phyloP scores from a whole-genome alignment of 2,113 vertebrate species.

The Noturus placidus region DNA sequence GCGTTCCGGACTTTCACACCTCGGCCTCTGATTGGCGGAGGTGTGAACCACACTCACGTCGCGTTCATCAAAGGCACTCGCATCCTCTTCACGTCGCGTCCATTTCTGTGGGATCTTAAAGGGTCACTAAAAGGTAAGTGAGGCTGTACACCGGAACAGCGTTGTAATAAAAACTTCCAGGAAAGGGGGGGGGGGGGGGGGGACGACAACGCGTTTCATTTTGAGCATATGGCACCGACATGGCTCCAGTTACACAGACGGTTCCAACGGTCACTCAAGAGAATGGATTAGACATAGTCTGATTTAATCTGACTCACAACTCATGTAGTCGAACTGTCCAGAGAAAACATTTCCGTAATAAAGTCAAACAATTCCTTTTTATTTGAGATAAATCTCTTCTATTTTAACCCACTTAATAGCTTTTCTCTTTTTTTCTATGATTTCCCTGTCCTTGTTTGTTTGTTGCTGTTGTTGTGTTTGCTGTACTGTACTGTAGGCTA shows the following conservation, averaged over 20 bases:
- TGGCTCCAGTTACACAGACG: background rate
- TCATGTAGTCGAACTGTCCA: background rate
- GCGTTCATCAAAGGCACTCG: constrained; percentile 44
- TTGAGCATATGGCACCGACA: constrained; percentile 48
- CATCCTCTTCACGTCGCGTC: constrained; percentile 6
- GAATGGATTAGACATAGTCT: background rate
- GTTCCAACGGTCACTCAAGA: constrained; percentile 4
- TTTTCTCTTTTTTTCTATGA: background rate
- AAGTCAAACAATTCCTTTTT: background rate
- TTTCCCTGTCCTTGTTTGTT: background rate
- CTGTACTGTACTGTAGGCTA: background rate
- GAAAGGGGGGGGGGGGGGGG: background rate
- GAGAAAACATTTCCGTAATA: background rate
- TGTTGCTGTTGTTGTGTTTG: background rate
- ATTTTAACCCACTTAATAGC: background rate
- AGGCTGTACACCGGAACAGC: constrained; percentile 43
- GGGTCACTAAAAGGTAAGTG: constrained; percentile 28
- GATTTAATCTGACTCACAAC: background rate
- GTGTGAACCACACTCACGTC: constrained; percentile 42
- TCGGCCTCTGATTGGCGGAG: constrained; percentile 39
- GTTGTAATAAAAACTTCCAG: constrained; percentile 31
- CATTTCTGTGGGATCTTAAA: constrained; percentile 2
- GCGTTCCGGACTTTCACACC: constrained; percentile 41
- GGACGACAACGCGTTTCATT: constrained; percentile 1
- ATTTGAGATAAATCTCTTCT: background rate